Percentiles rank a stretch among this genome's conserved stretches.
Conservation (phyloP, 2,113 vertebrate genomes). For the Myrmophylax atrothorax region DNA sequence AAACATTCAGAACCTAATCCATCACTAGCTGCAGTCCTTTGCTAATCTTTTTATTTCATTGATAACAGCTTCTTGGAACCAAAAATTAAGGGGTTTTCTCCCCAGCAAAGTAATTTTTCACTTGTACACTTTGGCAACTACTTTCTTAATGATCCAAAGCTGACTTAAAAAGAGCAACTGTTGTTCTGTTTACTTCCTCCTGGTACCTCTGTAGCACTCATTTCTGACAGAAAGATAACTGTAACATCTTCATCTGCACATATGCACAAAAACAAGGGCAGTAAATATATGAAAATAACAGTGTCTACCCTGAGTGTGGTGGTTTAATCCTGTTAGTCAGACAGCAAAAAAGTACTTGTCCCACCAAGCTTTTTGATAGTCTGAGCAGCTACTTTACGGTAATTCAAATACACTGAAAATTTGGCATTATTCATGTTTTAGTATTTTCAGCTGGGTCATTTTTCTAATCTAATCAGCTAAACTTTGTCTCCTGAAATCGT, state of each 20-base stretch:
- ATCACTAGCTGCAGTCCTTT: background rate
- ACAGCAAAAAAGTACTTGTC: background rate
- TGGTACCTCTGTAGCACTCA: background rate
- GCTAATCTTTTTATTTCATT: background rate
- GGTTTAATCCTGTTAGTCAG: background rate
- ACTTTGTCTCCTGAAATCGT: background rate
- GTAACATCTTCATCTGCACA: background rate
- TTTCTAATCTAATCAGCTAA: conserved; percentile 8
- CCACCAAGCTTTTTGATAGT: background rate
- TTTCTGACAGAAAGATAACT: background rate
- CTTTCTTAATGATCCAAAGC: background rate
- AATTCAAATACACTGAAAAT: background rate
- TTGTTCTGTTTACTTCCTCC: background rate
- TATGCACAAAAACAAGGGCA: background rate
- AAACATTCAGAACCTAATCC: background rate
- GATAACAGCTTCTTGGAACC: background rate
- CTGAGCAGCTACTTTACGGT: background rate
- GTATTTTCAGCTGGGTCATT: conserved; percentile 6
- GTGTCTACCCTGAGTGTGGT: background rate
- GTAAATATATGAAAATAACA: background rate
- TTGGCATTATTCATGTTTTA: background rate
- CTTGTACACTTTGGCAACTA: background rate
- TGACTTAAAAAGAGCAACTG: background rate
- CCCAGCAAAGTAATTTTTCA: background rate
- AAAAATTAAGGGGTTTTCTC: background rate